phyloP scores from a whole-genome alignment of 2,797 vertebrate genomes.

The Rhinogobio ventralis region DNA sequence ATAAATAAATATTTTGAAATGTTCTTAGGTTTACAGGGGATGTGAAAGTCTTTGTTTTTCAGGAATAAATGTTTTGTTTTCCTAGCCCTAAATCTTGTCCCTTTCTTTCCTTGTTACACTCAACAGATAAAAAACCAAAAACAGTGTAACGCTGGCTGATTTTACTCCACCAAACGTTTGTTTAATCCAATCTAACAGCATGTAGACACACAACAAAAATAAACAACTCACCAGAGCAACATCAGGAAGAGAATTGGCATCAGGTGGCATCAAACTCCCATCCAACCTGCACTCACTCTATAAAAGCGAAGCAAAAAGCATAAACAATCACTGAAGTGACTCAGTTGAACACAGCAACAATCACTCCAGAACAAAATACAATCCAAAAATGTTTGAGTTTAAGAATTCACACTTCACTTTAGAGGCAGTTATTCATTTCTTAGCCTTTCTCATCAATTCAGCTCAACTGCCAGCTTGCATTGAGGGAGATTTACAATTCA shows the following conservation, averaged over 20 bases:
- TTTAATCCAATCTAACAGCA: not conserved
- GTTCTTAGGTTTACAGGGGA: not conserved
- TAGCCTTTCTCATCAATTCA: conserved; percentile 59
- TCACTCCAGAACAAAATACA: conserved; percentile 12
- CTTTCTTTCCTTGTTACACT: not conserved
- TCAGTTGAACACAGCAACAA: not conserved
- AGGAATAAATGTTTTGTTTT: not conserved
- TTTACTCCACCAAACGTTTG: not conserved
- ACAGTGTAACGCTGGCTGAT: not conserved
- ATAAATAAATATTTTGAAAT: not conserved
- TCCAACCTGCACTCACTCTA: conserved; percentile 83
- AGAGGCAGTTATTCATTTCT: conserved; percentile 37
- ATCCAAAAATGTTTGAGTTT: conserved; percentile 11
- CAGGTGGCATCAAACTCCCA: conserved; percentile 74
- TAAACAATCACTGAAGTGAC: conserved; percentile 21
- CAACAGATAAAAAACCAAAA: not conserved
- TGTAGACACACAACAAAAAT: not conserved
- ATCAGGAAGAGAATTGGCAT: conserved; percentile 80
- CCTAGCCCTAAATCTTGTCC: not conserved
- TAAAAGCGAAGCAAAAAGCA: conserved; percentile 46
- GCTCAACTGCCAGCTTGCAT: conserved; percentile 60
- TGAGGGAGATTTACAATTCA: conserved; percentile 49
- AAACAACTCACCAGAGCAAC: conserved; percentile 83
- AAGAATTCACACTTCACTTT: conserved; percentile 13
- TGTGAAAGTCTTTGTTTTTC: not conserved